These are phyloP conservation scores for Drosophila lacertosa DNA, from an alignment of 1,140 invertebrate genomes.

Conservation along the genomic window DNA sequence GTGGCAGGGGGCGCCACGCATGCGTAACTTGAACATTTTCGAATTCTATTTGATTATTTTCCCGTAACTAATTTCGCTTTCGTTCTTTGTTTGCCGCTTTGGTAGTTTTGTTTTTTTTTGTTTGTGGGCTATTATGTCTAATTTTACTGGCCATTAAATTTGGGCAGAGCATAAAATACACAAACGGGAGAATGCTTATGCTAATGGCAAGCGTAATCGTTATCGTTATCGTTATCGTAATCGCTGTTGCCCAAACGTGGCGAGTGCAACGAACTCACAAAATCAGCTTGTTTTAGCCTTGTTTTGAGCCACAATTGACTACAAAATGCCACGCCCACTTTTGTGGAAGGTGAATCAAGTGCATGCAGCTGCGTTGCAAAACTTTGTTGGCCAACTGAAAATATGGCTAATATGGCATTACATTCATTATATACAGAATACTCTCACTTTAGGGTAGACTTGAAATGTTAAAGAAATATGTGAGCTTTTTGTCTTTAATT, in stretches of 20 bases:
- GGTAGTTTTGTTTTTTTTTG: constrained; percentile 37
- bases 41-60: constrained; percentile 20
- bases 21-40: no score
- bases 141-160: constrained; percentile 54
- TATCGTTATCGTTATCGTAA: constrained; percentile 15
- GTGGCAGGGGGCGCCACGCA: constrained; percentile 53
- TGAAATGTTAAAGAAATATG: no score
- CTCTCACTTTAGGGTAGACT: constrained; percentile 3
- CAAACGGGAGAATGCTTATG: constrained; percentile 14
- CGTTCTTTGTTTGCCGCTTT: constrained; percentile 26
- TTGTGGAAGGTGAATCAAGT: constrained; percentile 54
- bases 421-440: constrained; percentile 9
- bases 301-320: no score
- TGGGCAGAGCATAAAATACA: no score
- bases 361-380: constrained; percentile 59
- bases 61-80: constrained; percentile 54
- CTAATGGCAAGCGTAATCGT: constrained; percentile 38
- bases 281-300: no score
- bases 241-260: no score
- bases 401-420: no score
- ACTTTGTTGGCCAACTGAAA: constrained; percentile 35
- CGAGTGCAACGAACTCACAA: constrained; percentile 26
- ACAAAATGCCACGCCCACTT: constrained; percentile 7
- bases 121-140: constrained; percentile 51
- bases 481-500: no score